Evolutionary conservation across 35 echinoderm and acorn worm species (phyloP), one percentile per base, ranked within the genome.

Genomic region (Eucidaris tribuloides): DNA sequence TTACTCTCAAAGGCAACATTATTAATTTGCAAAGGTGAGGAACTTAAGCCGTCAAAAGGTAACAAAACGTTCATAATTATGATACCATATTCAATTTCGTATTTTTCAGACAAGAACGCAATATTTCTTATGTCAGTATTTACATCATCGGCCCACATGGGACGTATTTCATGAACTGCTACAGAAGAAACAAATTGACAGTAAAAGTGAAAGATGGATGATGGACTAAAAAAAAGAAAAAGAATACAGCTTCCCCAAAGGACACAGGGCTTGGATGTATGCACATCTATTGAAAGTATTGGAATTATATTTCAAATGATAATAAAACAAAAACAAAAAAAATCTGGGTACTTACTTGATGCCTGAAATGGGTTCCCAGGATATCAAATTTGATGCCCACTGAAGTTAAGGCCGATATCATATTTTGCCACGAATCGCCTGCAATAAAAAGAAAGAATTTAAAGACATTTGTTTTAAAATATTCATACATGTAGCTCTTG

Each of bases 351-450:
- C 87, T 89, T 56, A 89, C 87, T 24, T 39, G 62, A 79, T 82
- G 80, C 35, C 87, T 62, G 23, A 32, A 40, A 19, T 85, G 83
- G 18, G 77, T 92, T 70, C 83, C 84, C 34, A 92, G 41, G 17
- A 92, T 62, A 45, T 92, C 90, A 86, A 92, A 92, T 42, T 82
- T 92, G 35, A 92, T 82, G 13, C 83, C 90, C 41, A 84, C 90
- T 57, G 66, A 80, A 15, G 83, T 81, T 52, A 92, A 44, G 82
- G 20, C 23, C 2, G 30, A 42, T 24, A 86, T 92, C 37, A 82
- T 79, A 3, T 82, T 28, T 13, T 63, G 32, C 77, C 84, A 86
- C 33, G 31, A 45, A 61, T 86, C 90, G 24, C 64, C 65, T 86
- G 25, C 24, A 39, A 24, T 29, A 41, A 58, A 35, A 39, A 34